These are phyloP conservation scores for Adelognathus sp. DNA, from an alignment of 2,888 invertebrate species.

Conservation along the genomic window DNA sequence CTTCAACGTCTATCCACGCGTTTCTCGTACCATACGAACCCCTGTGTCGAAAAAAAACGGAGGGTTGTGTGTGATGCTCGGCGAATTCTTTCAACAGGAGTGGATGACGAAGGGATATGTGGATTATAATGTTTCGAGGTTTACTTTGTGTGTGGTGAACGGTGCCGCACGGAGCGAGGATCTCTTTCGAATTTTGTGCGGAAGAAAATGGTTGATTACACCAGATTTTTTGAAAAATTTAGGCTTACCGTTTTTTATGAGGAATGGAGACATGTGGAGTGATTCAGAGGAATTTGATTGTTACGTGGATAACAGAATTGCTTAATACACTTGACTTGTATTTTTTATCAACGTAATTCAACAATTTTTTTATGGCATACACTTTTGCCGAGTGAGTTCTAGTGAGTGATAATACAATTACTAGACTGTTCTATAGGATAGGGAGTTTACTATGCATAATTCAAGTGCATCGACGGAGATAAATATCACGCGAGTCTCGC, in stretches of 20 bases:
- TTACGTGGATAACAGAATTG: no score
- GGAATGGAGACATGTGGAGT: no score
- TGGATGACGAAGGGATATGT: constrained; percentile 15
- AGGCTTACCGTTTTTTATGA: no score
- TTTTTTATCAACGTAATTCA: no score
- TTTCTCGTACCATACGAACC: constrained; percentile 8
- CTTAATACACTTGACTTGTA: no score
- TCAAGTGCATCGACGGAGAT: not conserved
- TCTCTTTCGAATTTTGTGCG: not conserved
- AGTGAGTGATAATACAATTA: not conserved
- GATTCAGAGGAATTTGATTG: no score
- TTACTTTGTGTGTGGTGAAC: not conserved
- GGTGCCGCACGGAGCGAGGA: not conserved
- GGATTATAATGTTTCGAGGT: not conserved
- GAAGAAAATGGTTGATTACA: not conserved
- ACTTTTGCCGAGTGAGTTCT: not conserved
- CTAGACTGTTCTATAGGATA: not conserved
- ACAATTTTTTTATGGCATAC: no score
- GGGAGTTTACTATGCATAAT: not conserved
- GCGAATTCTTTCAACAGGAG: constrained; percentile 20
- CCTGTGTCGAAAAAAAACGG: constrained; percentile 2
- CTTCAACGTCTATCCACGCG: constrained; percentile 25
- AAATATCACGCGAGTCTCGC: constrained; percentile 42
- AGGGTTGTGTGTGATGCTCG: constrained; percentile 6
- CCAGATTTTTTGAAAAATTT: no score